Conservation (phyloP, 1,140 invertebrate species). For the Samia ricini region DNA sequence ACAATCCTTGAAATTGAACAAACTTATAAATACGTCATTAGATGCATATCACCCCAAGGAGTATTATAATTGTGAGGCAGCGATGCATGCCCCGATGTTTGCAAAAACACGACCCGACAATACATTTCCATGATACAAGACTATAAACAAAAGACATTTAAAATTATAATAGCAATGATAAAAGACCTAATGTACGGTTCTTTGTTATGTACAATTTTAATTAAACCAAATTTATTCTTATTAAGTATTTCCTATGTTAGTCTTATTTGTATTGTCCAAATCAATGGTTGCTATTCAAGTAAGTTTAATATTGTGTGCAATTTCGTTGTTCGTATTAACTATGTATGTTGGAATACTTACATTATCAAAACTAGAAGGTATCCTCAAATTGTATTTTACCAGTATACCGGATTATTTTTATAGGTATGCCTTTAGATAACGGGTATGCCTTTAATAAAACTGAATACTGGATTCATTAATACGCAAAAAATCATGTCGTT, state of each 20-base stretch:
- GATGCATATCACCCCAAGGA: constrained; percentile 20
- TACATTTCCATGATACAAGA: constrained; percentile 31
- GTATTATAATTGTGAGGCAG: constrained; percentile 6
- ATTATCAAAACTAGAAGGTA: too few species aligned
- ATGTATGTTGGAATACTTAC: too few species aligned
- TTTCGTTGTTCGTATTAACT: too few species aligned
- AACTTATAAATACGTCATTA: constrained; percentile 22
- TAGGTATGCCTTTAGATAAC: too few species aligned
- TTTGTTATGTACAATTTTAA: constrained; percentile 3
- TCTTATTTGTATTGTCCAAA: too few species aligned
- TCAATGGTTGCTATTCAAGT: too few species aligned
- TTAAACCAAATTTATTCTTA: constrained; percentile 3
- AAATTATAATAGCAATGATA: constrained; percentile 39
- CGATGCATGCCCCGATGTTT: constrained; percentile 37
- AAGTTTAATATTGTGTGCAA: too few species aligned
- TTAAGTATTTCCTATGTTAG: not conserved
- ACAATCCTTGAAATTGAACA: constrained; percentile 17
- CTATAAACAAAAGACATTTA: constrained; percentile 36
- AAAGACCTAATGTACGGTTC: constrained; percentile 12
- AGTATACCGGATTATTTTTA: too few species aligned
- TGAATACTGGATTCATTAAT: too few species aligned
- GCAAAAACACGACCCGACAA: constrained; percentile 27
- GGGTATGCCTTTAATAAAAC: too few species aligned
- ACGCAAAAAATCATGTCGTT: too few species aligned
- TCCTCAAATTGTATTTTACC: too few species aligned